A percentile compares a stretch with the other conserved stretches of the same genome.
phyloP scores from a whole-genome alignment of 53 echinoderm and acorn worm genomes.

The Stichopus horrens region DNA sequence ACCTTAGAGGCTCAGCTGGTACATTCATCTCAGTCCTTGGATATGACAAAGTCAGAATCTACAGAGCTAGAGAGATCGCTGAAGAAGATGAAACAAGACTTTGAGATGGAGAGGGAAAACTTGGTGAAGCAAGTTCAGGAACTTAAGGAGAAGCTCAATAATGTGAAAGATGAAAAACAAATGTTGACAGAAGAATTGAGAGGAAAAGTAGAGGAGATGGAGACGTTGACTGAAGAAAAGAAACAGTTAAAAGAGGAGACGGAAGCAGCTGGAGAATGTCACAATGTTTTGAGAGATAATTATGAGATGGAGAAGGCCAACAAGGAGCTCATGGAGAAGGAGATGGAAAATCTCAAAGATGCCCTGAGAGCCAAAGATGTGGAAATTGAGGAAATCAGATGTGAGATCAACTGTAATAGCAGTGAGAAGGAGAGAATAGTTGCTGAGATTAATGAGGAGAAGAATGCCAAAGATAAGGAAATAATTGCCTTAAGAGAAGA shows the following conservation, averaged over 20 bases:
- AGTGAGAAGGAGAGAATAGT: constrained; percentile 46
- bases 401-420: constrained; percentile 37
- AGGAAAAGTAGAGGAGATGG: constrained; percentile 33
- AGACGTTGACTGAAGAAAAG: constrained; percentile 23
- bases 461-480: constrained; percentile 33
- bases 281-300: constrained; percentile 39
- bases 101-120: constrained; percentile 61
- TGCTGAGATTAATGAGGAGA: constrained; percentile 26
- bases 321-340: constrained; percentile 56
- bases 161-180: not conserved
- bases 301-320: constrained; percentile 56
- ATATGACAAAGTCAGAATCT: constrained; percentile 44
- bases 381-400: constrained; percentile 37
- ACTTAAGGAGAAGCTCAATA: constrained; percentile 44
- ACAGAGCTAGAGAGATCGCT: constrained; percentile 34
- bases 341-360: constrained; percentile 62
- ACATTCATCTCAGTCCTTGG: constrained; percentile 34
- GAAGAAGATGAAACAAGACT: constrained; percentile 48
- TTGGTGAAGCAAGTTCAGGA: constrained; percentile 55
- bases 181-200: not conserved
- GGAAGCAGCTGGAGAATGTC: constrained; percentile 39
- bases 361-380: constrained; percentile 51
- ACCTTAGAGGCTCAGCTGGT: constrained; percentile 47
- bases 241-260: constrained; percentile 39
- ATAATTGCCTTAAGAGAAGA: constrained; percentile 55